These are phyloP conservation scores for Lymantria monacha DNA, from an alignment of 2,888 invertebrate genomes.

Conservation along the genomic window DNA sequence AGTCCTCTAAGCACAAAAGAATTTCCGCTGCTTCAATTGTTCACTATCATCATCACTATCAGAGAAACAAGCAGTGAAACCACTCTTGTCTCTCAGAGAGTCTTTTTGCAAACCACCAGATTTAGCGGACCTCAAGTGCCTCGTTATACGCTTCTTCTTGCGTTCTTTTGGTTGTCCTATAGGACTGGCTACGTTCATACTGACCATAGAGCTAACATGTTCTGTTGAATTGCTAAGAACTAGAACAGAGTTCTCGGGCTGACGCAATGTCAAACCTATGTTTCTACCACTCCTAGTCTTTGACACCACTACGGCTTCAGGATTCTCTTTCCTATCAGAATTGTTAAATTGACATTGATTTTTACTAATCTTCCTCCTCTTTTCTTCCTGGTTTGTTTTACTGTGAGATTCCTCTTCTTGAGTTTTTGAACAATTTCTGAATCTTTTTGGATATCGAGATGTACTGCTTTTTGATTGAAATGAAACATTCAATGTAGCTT, in stretches of 20 bases:
- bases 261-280: slow-evolving; percentile 44
- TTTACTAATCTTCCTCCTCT: slow-evolving; percentile 36
- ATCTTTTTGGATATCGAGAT: slow-evolving; percentile 64
- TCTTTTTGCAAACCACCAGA: slow-evolving; percentile 45
- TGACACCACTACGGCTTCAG: slow-evolving; percentile 45
- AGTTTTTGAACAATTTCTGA: slow-evolving; percentile 33
- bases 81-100: slow-evolving; percentile 63
- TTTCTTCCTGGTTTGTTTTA: slow-evolving; percentile 15
- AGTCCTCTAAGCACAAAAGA: slow-evolving; percentile 50
- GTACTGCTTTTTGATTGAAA: slow-evolving; percentile 54
- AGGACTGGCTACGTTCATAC: slow-evolving; percentile 56
- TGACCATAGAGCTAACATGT: slow-evolving; percentile 53
- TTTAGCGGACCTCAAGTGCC: slow-evolving; percentile 42
- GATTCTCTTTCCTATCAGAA: slow-evolving; percentile 58
- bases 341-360: slow-evolving; percentile 45
- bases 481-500: slow-evolving; percentile 50
- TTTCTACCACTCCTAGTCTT: slow-evolving; percentile 63
- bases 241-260: slow-evolving; percentile 56
- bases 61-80: slow-evolving; percentile 69
- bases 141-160: slow-evolving; percentile 38
- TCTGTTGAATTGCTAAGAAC: slow-evolving; percentile 59
- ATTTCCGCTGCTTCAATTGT: slow-evolving; percentile 58
- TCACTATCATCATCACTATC: slow-evolving; percentile 72
- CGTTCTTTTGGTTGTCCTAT: slow-evolving; percentile 17
- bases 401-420: slow-evolving; percentile 17